phyloP scores from a whole-genome alignment of 2,113 vertebrate genomes.

The Xiphias gladius region DNA sequence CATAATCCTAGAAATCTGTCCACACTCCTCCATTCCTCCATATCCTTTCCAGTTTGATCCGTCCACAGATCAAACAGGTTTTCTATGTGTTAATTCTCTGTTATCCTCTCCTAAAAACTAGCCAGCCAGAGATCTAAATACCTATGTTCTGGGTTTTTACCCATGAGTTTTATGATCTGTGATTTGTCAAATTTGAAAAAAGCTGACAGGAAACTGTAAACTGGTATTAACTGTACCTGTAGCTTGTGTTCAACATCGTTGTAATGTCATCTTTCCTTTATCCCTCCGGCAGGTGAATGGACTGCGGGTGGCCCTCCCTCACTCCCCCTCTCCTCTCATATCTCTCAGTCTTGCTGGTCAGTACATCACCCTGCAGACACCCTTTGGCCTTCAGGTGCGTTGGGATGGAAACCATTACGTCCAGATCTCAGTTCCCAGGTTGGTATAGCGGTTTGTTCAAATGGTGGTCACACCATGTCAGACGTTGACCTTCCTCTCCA shows the following conservation, averaged over 20 bases:
- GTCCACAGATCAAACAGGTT: background rate
- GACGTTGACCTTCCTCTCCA: no score
- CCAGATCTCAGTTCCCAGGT: conserved; percentile 84
- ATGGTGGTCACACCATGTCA: background rate
- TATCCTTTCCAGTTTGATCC: background rate
- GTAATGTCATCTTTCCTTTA: background rate
- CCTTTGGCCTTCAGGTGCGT: conserved; percentile 84
- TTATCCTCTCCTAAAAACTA: background rate
- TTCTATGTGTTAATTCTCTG: background rate
- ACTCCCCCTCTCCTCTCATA: conserved; percentile 75
- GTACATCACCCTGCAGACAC: conserved; percentile 84
- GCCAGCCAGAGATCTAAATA: background rate
- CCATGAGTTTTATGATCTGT: background rate
- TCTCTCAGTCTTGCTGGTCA: conserved; percentile 83
- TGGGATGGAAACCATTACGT: conserved; percentile 89
- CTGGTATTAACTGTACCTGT: background rate
- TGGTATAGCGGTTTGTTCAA: conserved; percentile 26
- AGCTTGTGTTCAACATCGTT: background rate
- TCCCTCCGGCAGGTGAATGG: conserved; percentile 80
- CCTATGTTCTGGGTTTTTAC: background rate
- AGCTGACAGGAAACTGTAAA: background rate
- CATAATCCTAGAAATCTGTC: conserved; percentile 42
- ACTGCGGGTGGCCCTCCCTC: conserved; percentile 81
- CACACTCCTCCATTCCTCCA: background rate
- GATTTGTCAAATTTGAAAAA: background rate